Conservation (phyloP, 2,797 vertebrate genomes). For the Bothrops alternatus region DNA sequence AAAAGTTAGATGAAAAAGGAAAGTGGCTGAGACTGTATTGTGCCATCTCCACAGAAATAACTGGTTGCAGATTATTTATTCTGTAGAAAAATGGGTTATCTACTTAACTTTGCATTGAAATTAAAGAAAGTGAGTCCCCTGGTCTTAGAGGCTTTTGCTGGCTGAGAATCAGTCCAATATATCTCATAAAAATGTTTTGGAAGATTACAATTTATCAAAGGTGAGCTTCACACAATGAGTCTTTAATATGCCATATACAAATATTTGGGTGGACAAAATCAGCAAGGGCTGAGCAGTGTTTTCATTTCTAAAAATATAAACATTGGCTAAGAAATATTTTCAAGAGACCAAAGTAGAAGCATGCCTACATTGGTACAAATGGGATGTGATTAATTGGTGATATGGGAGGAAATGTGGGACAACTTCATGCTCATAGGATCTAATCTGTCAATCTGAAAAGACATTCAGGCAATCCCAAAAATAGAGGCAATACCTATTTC, state of each 20-base stretch:
- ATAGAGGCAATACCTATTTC: background rate
- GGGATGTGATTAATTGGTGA: background rate
- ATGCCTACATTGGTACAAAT: background rate
- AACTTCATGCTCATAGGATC: background rate
- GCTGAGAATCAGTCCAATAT: background rate
- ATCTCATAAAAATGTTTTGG: background rate
- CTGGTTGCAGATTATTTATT: slow-evolving; percentile 27
- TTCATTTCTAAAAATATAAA: background rate
- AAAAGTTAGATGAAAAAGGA: background rate
- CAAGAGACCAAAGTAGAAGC: background rate
- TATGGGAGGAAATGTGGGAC: background rate
- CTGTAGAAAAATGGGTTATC: slow-evolving; percentile 1
- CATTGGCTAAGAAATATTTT: background rate
- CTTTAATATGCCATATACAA: background rate
- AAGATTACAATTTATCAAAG: background rate
- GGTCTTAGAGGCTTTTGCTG: background rate
- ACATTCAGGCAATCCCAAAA: background rate
- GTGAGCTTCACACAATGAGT: background rate
- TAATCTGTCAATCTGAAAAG: background rate
- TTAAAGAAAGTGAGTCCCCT: background rate
- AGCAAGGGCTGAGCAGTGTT: background rate
- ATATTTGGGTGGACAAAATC: background rate
- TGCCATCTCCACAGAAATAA: background rate
- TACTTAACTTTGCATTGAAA: background rate
- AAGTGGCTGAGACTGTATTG: background rate